Conservation (phyloP, 1,140 invertebrate species). For the Bemisia tabaci region DNA sequence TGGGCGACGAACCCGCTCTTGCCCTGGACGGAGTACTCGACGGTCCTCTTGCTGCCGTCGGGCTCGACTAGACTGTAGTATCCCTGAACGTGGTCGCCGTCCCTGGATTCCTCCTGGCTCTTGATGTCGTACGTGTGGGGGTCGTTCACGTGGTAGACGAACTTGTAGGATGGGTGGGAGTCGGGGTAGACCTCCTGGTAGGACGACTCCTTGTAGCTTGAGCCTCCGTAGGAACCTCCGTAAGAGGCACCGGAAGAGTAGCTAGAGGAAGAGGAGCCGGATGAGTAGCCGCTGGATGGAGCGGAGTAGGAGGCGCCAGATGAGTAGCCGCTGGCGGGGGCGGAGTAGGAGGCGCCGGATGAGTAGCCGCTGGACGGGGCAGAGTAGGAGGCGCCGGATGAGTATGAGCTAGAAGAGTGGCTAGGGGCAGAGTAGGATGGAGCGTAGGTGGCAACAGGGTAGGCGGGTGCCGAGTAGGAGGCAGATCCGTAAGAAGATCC, state of each 20-base stretch:
- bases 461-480: neutral
- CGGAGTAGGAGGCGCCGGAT: neutral
- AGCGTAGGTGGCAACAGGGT: too few relatives aligned
- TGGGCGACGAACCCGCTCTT: conserved; percentile 33
- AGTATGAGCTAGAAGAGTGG: neutral
- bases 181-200: conserved; percentile 7
- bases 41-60: conserved; percentile 32
- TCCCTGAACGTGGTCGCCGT: conserved; percentile 34
- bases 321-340: neutral
- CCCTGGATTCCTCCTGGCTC: conserved; percentile 36
- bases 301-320: neutral
- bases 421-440: neutral
- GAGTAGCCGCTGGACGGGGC: too few relatives aligned
- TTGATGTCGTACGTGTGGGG: conserved; percentile 41
- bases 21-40: conserved; percentile 33
- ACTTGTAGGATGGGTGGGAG: conserved; percentile 31
- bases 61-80: conserved; percentile 35
- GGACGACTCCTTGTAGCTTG: neutral
- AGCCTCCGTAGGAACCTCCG: neutral
- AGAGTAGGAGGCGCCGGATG: neutral
- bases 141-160: conserved; percentile 38
- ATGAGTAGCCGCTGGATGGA: neutral
- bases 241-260: neutral
- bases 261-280: neutral
- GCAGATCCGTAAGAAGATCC: neutral